Evolutionary conservation across 2,888 invertebrate genomes (phyloP).

Genomic region (Rotaria magnacalcarata): DNA sequence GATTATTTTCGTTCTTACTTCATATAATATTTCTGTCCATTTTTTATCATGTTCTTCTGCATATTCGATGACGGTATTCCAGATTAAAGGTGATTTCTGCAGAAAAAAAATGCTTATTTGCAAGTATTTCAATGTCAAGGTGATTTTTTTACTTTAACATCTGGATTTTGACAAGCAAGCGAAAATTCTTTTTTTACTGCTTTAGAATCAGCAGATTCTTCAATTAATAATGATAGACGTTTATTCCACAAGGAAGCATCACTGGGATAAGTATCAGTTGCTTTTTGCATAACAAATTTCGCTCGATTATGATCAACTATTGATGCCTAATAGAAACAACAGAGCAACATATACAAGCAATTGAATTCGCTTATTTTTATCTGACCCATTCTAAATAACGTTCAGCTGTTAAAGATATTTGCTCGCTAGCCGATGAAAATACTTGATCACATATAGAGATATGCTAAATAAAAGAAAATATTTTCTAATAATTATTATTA

Average conservation of each 20-base stretch:
- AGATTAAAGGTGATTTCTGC: not conserved
- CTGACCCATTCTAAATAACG: conserved; percentile 32
- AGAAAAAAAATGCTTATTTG: too few relatives aligned
- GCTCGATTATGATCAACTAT: not conserved
- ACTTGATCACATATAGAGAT: not conserved
- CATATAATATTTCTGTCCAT: conserved; percentile 39
- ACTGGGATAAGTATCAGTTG: not conserved
- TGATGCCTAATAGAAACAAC: not conserved
- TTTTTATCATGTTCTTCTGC: not conserved
- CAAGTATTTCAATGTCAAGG: too few relatives aligned
- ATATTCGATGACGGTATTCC: conserved; percentile 34
- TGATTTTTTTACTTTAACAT: not conserved
- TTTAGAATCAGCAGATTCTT: not conserved
- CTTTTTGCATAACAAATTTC: not conserved
- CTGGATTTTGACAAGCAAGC: not conserved
- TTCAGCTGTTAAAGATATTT: not conserved
- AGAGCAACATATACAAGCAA: not conserved
- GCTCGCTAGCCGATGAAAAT: not conserved
- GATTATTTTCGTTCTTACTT: not conserved
- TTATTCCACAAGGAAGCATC: conserved; percentile 1
- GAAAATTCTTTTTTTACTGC: conserved; percentile 13
- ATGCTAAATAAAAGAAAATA: not conserved
- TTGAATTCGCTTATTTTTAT: too few relatives aligned
- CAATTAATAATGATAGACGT: not conserved
- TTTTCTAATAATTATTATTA: too few relatives aligned